Percentiles rank a stretch among this genome's conserved stretches.
Conservation (phyloP, 2,888 invertebrate species). For the Drosophila antonietae region DNA sequence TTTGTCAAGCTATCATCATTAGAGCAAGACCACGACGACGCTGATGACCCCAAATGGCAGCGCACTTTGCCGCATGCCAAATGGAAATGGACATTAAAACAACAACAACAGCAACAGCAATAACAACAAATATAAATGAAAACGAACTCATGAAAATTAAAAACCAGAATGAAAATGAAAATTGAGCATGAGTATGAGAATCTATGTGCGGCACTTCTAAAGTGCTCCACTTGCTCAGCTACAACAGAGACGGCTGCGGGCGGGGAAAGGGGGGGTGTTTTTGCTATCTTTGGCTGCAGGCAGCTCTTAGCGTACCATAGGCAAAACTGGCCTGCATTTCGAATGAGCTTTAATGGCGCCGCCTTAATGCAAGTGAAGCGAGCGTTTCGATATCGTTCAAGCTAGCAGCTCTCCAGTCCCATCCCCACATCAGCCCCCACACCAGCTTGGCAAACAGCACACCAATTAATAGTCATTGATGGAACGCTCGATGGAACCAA, state of each 20-base stretch:
- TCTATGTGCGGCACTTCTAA: conserved; percentile 76
- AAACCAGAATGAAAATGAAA: conserved; percentile 11
- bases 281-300: conserved; percentile 4
- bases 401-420: neutral
- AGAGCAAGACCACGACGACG: conserved; percentile 32
- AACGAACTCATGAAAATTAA: conserved; percentile 50
- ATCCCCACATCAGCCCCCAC: neutral
- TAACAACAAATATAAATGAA: conserved; percentile 37
- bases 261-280: neutral
- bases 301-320: neutral
- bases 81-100: conserved; percentile 48
- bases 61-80: conserved; percentile 17
- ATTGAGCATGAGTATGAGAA: conserved; percentile 41
- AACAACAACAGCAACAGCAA: conserved; percentile 11
- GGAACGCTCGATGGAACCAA: conserved; percentile 65
- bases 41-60: conserved; percentile 33
- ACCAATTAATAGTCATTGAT: conserved; percentile 78
- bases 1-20: conserved; percentile 79
- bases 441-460: conserved; percentile 39
- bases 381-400: neutral
- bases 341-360: conserved; percentile 77
- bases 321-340: conserved; percentile 65
- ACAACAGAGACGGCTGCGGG: neutral
- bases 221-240: conserved; percentile 42
- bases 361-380: conserved; percentile 70